phyloP scores from a whole-genome alignment of 2,113 vertebrate species.

The Trogon surrucura region DNA sequence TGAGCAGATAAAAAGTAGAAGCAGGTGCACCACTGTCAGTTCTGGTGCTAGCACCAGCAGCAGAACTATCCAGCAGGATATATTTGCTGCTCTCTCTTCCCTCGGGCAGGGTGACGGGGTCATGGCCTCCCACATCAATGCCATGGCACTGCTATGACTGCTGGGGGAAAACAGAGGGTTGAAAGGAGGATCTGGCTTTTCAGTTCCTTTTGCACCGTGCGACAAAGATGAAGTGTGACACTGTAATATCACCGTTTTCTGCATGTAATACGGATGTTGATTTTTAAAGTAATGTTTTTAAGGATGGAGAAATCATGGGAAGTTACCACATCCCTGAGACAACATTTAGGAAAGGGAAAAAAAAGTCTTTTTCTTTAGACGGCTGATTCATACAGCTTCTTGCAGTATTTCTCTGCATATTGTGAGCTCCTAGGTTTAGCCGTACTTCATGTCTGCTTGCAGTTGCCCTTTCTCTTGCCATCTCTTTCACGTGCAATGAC shows the following conservation, averaged over 20 bases:
- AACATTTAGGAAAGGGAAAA: neutral
- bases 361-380: neutral
- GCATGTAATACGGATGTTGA: neutral
- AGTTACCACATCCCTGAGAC: neutral
- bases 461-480: neutral
- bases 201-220: neutral
- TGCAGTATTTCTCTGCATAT: neutral
- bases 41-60: neutral
- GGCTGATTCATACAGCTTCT: neutral
- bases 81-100: neutral
- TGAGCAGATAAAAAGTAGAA: neutral
- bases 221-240: conserved; percentile 33
- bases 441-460: neutral
- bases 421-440: neutral
- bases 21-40: conserved; percentile 31
- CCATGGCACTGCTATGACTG: neutral
- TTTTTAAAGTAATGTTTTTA: conserved; percentile 19
- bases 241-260: neutral
- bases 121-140: neutral
- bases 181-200: neutral
- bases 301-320: neutral
- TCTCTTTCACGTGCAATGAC: neutral
- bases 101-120: neutral
- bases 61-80: neutral
- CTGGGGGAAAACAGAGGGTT: neutral